Conservation (phyloP, 2,888 invertebrate genomes). For the Endomychus coccineus region DNA sequence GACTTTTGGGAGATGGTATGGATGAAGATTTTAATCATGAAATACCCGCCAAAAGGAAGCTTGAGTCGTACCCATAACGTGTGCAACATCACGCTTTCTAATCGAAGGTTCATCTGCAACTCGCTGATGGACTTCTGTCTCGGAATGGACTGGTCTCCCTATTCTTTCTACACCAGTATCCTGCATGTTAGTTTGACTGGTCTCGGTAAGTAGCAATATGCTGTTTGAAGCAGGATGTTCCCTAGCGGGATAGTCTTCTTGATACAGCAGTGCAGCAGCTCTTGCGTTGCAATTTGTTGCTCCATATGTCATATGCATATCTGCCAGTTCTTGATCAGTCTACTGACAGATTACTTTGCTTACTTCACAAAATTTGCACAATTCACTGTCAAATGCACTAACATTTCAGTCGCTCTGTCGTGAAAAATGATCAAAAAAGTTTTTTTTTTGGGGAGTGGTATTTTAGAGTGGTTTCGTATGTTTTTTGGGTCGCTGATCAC, state of each 20-base stretch:
- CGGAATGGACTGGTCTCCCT: not conserved
- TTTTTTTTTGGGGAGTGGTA: no score
- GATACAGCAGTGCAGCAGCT: not conserved
- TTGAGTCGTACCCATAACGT: not conserved
- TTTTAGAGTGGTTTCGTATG: no score
- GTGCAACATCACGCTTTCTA: not conserved
- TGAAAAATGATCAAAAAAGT: no score
- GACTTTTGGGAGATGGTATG: not conserved
- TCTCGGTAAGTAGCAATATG: not conserved
- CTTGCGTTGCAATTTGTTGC: not conserved
- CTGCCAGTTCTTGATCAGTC: not conserved
- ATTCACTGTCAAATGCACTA: no score
- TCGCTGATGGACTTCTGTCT: not conserved
- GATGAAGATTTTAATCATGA: not conserved
- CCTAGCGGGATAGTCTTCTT: not conserved
- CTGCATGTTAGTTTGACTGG: not conserved
- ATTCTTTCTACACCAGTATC: not conserved
- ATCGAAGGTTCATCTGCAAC: not conserved
- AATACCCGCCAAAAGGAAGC: not conserved
- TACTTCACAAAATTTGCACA: no score
- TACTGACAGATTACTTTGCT: no score
- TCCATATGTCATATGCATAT: not conserved
- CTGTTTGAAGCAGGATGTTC: not conserved
- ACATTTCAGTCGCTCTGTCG: no score
- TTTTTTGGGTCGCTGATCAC: no score